Percentiles rank a stretch among this genome's conserved stretches.
Evolutionary conservation across 2,113 vertebrate genomes (phyloP).

Genomic region (Archocentrus centrarchus): DNA sequence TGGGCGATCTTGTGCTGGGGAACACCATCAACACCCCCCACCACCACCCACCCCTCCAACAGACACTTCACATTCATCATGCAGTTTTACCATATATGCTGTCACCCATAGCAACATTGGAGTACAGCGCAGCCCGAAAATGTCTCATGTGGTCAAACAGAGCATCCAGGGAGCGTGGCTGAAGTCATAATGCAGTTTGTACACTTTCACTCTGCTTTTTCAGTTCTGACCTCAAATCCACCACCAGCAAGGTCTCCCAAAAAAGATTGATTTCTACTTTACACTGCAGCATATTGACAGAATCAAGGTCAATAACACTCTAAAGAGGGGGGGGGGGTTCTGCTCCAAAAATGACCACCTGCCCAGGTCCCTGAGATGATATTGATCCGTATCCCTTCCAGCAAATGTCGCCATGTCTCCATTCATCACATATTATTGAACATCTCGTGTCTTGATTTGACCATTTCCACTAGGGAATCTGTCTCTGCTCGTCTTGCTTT

Average conservation of each 20-base stretch:
- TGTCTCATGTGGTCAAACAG: neutral
- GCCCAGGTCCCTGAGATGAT: slow-evolving; percentile 15
- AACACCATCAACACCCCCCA: neutral
- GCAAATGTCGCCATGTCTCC: slow-evolving; percentile 27
- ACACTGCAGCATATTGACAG: slow-evolving; percentile 34
- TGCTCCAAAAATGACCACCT: slow-evolving; percentile 9
- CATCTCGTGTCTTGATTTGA: neutral
- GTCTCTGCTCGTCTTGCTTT: neutral
- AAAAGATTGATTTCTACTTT: slow-evolving; percentile 7
- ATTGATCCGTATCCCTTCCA: slow-evolving; percentile 42
- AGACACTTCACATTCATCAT: slow-evolving; percentile 39
- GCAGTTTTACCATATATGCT: slow-evolving; percentile 42
- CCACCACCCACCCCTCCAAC: neutral
- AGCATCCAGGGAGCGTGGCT: neutral
- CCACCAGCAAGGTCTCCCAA: neutral
- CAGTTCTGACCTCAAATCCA: neutral
- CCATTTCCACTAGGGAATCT: neutral
- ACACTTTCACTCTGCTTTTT: neutral
- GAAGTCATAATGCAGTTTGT: neutral
- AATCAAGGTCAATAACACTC: neutral
- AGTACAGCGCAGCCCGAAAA: neutral
- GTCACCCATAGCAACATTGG: slow-evolving; percentile 47
- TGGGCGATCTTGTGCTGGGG: slow-evolving; percentile 7
- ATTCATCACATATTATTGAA: slow-evolving; percentile 10
- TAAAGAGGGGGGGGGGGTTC: neutral